Percentiles rank a stretch among this genome's conserved stretches.
phyloP scores from a whole-genome alignment of 2,888 invertebrate genomes.

The Yponomeuta sedellus region DNA sequence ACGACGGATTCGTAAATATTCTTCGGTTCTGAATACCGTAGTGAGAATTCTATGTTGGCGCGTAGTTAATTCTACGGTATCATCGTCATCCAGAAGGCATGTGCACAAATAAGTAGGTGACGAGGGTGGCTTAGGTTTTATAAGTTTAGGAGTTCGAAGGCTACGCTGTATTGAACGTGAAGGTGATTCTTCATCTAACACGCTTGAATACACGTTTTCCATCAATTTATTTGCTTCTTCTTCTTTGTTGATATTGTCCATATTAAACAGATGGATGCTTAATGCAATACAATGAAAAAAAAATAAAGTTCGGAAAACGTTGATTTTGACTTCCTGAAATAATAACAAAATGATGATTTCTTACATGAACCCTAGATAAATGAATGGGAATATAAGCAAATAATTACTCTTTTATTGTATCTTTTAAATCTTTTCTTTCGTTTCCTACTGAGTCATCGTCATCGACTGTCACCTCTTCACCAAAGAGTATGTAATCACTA shows the following conservation, averaged over 20 bases:
- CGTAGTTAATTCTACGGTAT: slow-evolving; percentile 32
- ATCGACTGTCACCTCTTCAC: no score
- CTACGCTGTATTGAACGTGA: background rate
- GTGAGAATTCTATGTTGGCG: slow-evolving; percentile 44
- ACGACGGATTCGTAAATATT: slow-evolving; percentile 52
- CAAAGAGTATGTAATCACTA: no score
- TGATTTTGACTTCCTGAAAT: no score
- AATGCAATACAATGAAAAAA: no score
- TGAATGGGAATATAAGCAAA: no score
- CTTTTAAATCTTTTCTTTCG: no score
- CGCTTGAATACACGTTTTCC: background rate
- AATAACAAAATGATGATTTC: no score
- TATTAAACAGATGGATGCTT: background rate
- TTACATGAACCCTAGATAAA: no score
- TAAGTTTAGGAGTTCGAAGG: slow-evolving; percentile 19
- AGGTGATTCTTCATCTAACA: background rate
- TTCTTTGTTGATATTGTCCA: background rate
- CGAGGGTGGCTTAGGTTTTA: background rate
- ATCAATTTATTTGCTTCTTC: background rate
- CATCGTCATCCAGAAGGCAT: slow-evolving; percentile 36
- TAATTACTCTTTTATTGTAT: no score
- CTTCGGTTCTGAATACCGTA: slow-evolving; percentile 48
- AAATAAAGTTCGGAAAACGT: no score
- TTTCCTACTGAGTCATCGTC: no score
- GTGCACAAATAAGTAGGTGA: slow-evolving; percentile 37